Base-by-base conservation (phyloP, 2,113 vertebrate genomes). In the Hyperoodon ampullatus region DNA sequence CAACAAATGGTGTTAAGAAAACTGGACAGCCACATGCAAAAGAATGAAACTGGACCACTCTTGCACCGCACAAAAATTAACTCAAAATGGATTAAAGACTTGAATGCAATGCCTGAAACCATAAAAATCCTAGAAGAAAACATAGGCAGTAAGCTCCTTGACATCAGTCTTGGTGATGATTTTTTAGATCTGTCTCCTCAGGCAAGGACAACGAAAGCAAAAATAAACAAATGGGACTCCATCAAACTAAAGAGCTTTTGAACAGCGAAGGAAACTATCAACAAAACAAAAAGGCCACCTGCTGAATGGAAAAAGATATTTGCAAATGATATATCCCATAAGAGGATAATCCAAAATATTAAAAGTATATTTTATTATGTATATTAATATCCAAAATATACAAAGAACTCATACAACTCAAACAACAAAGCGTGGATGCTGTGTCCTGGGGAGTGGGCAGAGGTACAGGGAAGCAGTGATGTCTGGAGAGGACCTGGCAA, bases 361-460 rank as follows among this genome's bases (percentile, higher is more conserved):
- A 50, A n/a, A 78, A 78, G 19, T 35, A 55, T 78, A 35, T 55
- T 53, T 78, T 78, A 55, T 55, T 35, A 78, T n/a, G 11, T 78
- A 33, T n/a, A 53, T 77, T 77, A 77, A 78, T 55, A 23, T 23
- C 50, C 19, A 53, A 78, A 78, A 24, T 78, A 80, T 55, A 26
- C 77, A 58, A 58, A 80, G 33, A 80, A n/a, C 33, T 35, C 50
- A 58, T 58, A 58, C 23, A 80, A 80, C 50, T 58, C 77, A 80
- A 35, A 33, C 33, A 58, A 30, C 74, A 30, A 21, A 77, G n/a
- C 14, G 3, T 24, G 7, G 26, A 33, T 7, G 26, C 24, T 8
- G 3, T 63, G 33, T 78, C 16, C 15, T 0, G 12, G 50, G 21
- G 16, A 50, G 13, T 74, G 18, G 2, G 35, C 0, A 3, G 50